Evolutionary conservation across 2,797 vertebrate species (phyloP).

Genomic region (Scleropages formosus): DNA sequence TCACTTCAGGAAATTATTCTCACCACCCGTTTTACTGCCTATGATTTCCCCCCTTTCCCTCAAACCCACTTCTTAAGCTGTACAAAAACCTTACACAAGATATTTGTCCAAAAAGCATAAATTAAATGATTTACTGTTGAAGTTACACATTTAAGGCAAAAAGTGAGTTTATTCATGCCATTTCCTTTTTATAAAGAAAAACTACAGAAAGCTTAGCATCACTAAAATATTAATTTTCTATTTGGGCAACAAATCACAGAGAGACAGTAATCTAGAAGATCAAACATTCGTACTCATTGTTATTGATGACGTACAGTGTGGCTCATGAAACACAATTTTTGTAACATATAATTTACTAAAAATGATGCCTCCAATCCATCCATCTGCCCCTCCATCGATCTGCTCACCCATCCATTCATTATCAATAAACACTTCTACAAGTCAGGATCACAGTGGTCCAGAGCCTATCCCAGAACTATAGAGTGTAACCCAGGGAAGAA

Average conservation of each 20-base stretch:
- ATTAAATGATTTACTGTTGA: constrained; percentile 66
- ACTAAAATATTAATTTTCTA: constrained; percentile 18
- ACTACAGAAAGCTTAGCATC: background rate
- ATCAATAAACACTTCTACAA: too few species aligned
- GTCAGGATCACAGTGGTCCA: too few species aligned
- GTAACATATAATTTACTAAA: background rate
- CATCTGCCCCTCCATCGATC: background rate
- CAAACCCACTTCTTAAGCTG: constrained; percentile 35
- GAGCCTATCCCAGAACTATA: too few species aligned
- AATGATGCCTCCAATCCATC: background rate
- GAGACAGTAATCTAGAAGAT: background rate
- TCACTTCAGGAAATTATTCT: constrained; percentile 22
- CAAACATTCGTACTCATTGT: constrained; percentile 14
- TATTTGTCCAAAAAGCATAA: constrained; percentile 63
- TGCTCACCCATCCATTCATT: too few species aligned
- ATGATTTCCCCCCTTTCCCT: constrained; percentile 54
- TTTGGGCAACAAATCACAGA: constrained; percentile 21
- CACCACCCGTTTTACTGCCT: constrained; percentile 44
- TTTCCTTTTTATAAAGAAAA: constrained; percentile 38
- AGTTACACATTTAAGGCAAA: constrained; percentile 56
- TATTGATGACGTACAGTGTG: constrained; percentile 12
- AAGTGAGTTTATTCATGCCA: constrained; percentile 55
- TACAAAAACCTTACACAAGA: constrained; percentile 67
- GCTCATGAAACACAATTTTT: background rate
- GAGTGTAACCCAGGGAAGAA: too few species aligned